phyloP scores from a whole-genome alignment of 2,113 vertebrate species.

The Ginglymostoma cirratum region DNA sequence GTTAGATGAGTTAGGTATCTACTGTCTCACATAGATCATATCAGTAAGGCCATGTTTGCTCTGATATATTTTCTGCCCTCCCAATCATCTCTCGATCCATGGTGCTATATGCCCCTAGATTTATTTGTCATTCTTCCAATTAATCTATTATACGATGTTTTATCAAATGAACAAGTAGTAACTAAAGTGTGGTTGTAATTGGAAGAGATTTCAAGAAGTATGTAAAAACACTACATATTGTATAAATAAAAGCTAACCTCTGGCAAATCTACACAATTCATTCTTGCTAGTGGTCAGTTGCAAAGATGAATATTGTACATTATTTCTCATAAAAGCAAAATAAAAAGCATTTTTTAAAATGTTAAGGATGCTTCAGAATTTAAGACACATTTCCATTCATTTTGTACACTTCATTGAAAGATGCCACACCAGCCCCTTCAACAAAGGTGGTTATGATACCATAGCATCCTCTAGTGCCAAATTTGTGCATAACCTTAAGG shows the following conservation, averaged over 20 bases:
- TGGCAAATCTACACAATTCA: neutral
- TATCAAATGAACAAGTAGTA: neutral
- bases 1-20: no score
- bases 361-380: neutral
- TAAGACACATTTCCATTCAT: neutral
- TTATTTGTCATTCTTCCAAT: neutral
- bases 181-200: neutral
- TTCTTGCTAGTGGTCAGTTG: neutral
- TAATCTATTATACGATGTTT: neutral
- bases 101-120: neutral
- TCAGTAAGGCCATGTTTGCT: neutral
- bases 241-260: neutral
- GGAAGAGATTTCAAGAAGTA: neutral
- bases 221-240: neutral
- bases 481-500: neutral
- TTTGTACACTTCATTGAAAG: neutral
- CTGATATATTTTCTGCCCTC: neutral
- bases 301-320: neutral
- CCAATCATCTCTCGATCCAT: neutral
- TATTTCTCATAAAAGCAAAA: neutral
- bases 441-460: neutral
- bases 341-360: neutral
- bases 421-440: neutral
- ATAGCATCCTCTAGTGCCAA: neutral
- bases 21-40: no score